phyloP scores from a whole-genome alignment of 2,888 invertebrate species.

The Fragum whitleyi region DNA sequence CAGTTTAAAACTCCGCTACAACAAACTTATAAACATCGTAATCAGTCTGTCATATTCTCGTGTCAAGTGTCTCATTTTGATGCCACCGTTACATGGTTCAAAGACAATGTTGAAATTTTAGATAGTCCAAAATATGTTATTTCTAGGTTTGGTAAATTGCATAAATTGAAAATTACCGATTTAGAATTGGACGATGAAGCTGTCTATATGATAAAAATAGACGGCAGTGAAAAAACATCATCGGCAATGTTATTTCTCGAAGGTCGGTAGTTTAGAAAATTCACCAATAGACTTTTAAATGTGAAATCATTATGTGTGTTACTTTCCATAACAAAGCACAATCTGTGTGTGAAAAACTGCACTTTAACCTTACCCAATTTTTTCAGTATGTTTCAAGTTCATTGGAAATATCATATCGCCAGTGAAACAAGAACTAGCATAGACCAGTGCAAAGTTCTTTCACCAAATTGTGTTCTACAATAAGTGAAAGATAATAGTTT shows the following conservation, averaged over 20 bases:
- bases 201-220: constrained; percentile 73
- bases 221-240: constrained; percentile 67
- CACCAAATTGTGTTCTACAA: too few species aligned
- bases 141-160: constrained; percentile 73
- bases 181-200: constrained; percentile 73
- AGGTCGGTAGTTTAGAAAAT: constrained; percentile 65
- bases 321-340: neutral
- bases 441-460: too few species aligned
- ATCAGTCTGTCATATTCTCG: constrained; percentile 76
- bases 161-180: constrained; percentile 74
- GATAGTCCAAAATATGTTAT: constrained; percentile 72
- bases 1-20: constrained; percentile 62
- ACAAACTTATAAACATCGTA: constrained; percentile 55
- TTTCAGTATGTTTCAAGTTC: too few species aligned
- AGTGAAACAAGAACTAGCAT: too few species aligned
- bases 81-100: constrained; percentile 92
- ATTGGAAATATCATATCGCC: too few species aligned
- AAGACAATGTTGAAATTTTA: constrained; percentile 78
- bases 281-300: constrained; percentile 16
- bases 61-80: constrained; percentile 93
- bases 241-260: constrained; percentile 72
- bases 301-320: neutral
- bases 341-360: too few species aligned
- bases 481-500: too few species aligned
- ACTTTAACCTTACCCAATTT: too few species aligned